phyloP scores from a whole-genome alignment of 2,113 vertebrate species.

The Actenoides hombroni region DNA sequence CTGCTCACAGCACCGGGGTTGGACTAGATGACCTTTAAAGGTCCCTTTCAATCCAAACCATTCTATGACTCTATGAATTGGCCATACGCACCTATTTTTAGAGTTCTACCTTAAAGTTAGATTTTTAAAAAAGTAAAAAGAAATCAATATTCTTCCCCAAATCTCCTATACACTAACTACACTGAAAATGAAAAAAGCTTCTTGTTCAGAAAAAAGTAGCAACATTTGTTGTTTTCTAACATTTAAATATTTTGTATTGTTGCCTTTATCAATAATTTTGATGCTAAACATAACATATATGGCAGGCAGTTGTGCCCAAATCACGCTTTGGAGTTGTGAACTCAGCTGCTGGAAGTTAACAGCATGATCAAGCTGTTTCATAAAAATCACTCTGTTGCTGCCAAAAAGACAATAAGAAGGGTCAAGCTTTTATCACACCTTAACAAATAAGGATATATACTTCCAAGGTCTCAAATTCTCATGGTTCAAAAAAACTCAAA shows the following conservation, averaged over 20 bases:
- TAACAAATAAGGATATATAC: background rate
- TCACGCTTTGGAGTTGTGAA: background rate
- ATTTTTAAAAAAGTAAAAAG: background rate
- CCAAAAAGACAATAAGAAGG: background rate
- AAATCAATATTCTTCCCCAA: background rate
- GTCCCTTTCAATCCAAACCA: background rate
- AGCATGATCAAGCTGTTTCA: background rate
- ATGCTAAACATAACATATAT: background rate
- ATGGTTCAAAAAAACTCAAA: background rate
- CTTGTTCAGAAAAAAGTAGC: background rate
- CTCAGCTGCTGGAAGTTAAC: background rate
- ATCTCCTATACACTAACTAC: background rate
- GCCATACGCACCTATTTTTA: background rate
- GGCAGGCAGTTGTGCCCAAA: background rate
- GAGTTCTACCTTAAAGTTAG: background rate
- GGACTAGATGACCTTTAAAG: background rate
- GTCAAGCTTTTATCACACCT: background rate
- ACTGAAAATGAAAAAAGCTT: background rate
- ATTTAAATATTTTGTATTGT: background rate
- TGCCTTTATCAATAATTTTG: background rate
- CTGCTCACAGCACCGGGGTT: background rate
- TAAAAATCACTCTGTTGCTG: background rate
- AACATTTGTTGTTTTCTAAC: background rate
- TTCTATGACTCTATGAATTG: background rate
- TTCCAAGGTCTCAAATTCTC: background rate